phyloP scores from a whole-genome alignment of 2,888 invertebrate genomes.

The Anoplius nigerrimus region DNA sequence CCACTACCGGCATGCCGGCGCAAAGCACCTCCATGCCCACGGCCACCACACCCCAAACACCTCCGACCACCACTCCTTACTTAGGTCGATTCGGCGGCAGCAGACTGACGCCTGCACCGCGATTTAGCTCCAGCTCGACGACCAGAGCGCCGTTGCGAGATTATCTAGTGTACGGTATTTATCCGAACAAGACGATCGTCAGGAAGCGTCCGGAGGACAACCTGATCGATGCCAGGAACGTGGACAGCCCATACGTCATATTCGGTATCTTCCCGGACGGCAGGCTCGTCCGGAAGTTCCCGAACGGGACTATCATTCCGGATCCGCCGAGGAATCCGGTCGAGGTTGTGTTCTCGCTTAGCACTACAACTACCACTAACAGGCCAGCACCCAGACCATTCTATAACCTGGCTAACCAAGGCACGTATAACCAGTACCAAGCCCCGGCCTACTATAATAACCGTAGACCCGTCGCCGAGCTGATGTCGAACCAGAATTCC shows the following conservation, averaged over 20 bases:
- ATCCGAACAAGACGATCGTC: conserved; percentile 87
- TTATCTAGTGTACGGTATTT: conserved; percentile 85
- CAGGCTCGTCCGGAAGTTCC: conserved; percentile 86
- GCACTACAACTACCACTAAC: conserved; percentile 72
- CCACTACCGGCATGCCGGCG: conserved; percentile 15
- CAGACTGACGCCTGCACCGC: conserved; percentile 65
- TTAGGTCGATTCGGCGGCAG: conserved; percentile 64
- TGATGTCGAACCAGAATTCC: conserved; percentile 58
- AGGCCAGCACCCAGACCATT: conserved; percentile 63
- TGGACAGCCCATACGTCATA: conserved; percentile 84
- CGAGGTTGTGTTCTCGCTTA: conserved; percentile 73
- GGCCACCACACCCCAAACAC: conserved; percentile 39
- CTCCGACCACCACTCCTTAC: conserved; percentile 47
- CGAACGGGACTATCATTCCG: conserved; percentile 87
- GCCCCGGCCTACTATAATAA: conserved; percentile 64
- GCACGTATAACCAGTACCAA: conserved; percentile 62
- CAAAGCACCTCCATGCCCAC: conserved; percentile 55
- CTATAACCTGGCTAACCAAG: conserved; percentile 67
- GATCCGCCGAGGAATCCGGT: conserved; percentile 76
- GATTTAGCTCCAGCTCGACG: conserved; percentile 65
- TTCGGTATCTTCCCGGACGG: conserved; percentile 87
- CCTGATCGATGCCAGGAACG: conserved; percentile 81
- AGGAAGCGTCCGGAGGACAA: conserved; percentile 84
- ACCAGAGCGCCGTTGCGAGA: conserved; percentile 78
- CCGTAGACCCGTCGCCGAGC: conserved; percentile 60